Percentiles rank a stretch among this genome's conserved stretches.
Evolutionary conservation across 2,113 vertebrate species (phyloP).

Genomic region (Vicugna pacos): DNA sequence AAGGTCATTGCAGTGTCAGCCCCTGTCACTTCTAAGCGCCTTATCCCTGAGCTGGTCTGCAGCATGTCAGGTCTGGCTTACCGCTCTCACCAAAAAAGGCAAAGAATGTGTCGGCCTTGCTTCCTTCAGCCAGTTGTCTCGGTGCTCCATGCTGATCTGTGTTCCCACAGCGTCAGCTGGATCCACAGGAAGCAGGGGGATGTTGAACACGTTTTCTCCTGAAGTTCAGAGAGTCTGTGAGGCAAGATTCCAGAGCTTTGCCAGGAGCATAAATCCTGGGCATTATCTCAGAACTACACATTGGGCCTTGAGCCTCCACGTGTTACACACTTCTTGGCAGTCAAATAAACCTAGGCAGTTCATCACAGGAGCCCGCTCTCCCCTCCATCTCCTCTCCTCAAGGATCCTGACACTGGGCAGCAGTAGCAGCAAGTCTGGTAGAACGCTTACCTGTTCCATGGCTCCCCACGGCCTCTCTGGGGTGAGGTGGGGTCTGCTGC

Average conservation of each 20-base stretch:
- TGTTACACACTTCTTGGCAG: slow-evolving; percentile 45
- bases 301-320: not conserved
- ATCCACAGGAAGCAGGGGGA: not conserved
- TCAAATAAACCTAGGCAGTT: slow-evolving; percentile 3
- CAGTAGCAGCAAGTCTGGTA: not conserved
- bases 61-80: slow-evolving; percentile 72
- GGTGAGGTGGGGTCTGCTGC: not conserved
- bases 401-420: not conserved
- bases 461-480: not conserved
- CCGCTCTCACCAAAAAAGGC: slow-evolving; percentile 82
- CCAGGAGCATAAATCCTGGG: slow-evolving; percentile 51
- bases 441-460: not conserved
- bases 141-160: slow-evolving; percentile 40
- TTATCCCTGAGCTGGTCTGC: slow-evolving; percentile 76
- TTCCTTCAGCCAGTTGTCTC: slow-evolving; percentile 61
- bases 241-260: slow-evolving; percentile 41
- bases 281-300: slow-evolving; percentile 54
- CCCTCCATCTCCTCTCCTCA: not conserved
- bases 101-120: slow-evolving; percentile 78
- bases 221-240: not conserved
- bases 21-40: slow-evolving; percentile 68
- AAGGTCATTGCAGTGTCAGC: not conserved
- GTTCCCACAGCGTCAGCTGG: not conserved
- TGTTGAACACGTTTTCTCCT: slow-evolving; percentile 16
- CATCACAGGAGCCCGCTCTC: not conserved